Evolutionary conservation across 2,888 invertebrate genomes (phyloP).

Genomic region (Chelonus formosanus): DNA sequence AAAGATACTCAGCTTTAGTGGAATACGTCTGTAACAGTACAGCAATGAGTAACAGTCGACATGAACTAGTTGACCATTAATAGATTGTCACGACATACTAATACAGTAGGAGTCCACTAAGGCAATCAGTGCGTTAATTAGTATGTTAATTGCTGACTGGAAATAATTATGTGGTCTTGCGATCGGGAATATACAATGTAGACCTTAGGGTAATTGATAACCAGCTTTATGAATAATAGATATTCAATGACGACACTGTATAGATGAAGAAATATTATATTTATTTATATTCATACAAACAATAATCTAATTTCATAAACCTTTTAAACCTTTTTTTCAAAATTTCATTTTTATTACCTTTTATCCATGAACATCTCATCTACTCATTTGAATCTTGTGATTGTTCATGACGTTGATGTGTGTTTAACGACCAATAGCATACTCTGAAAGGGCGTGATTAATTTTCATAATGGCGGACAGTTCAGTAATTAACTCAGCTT

Average conservation of each 20-base stretch:
- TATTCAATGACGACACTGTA: no score
- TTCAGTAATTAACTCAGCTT: constrained; percentile 38
- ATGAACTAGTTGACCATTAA: not conserved
- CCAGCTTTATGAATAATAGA: no score
- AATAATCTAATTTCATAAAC: no score
- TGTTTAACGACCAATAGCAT: constrained; percentile 41
- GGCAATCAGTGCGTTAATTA: constrained; percentile 49
- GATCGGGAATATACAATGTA: not conserved
- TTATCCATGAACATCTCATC: not conserved
- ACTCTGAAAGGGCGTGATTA: constrained; percentile 46
- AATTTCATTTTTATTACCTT: not conserved
- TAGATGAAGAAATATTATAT: no score
- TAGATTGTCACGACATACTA: constrained; percentile 11
- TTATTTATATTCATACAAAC: no score
- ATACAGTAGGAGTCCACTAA: constrained; percentile 24
- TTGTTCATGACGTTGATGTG: constrained; percentile 33
- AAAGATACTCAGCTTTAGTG: no score
- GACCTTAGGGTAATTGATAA: no score
- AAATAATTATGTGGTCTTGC: not conserved
- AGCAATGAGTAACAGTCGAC: not conserved
- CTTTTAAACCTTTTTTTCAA: no score
- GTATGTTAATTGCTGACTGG: constrained; percentile 45
- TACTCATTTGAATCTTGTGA: not conserved
- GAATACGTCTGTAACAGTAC: no score
- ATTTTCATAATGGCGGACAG: constrained; percentile 46